Evolutionary conservation across 2,113 vertebrate species (phyloP).

Genomic region (Chrysochloris asiatica): DNA sequence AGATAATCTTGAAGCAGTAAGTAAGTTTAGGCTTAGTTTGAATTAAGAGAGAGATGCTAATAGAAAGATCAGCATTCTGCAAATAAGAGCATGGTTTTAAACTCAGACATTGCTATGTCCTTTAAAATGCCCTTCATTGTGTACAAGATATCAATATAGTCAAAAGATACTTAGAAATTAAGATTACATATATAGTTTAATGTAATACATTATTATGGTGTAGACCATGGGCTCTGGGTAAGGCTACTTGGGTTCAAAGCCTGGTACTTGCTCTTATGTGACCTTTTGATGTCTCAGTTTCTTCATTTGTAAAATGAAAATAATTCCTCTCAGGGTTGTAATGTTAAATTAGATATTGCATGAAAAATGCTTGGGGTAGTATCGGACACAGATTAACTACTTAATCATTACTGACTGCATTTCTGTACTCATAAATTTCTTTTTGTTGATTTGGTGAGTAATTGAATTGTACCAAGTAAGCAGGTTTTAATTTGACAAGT

Average conservation of each 20-base stretch:
- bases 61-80: neutral
- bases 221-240: neutral
- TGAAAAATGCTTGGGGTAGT: neutral
- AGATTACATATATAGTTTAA: slow-evolving; percentile 5
- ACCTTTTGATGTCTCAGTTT: neutral
- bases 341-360: neutral
- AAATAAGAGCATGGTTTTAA: neutral
- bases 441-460: neutral
- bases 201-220: neutral
- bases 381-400: neutral
- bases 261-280: too few relatives aligned
- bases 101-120: neutral
- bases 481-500: neutral
- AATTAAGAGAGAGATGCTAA: neutral
- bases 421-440: neutral
- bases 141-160: neutral
- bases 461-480: neutral
- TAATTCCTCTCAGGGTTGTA: neutral
- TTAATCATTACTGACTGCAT: neutral
- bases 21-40: neutral
- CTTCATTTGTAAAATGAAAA: slow-evolving; percentile 12
- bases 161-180: slow-evolving; percentile 31
- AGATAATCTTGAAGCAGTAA: neutral
- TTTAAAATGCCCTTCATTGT: neutral
- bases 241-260: neutral